Evolutionary conservation across 53 echinoderm and acorn worm species (phyloP).

Genomic region (Pentamera pediparva): DNA sequence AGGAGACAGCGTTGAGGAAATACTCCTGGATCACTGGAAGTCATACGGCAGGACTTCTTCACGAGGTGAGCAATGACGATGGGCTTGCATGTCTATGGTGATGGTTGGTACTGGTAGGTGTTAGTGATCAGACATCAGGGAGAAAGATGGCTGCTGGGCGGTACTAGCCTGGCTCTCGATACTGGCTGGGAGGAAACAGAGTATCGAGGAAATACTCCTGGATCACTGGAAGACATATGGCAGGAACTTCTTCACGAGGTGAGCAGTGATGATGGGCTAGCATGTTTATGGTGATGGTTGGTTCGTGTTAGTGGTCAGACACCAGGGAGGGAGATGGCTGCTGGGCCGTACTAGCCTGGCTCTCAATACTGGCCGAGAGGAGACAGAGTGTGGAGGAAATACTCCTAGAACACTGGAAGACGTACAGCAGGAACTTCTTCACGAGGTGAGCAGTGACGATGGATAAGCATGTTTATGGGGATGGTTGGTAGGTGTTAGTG

Average conservation of each 20-base stretch:
- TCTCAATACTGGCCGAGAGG: slow-evolving; percentile 77
- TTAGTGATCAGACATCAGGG: too few relatives aligned
- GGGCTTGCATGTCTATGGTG: too few relatives aligned
- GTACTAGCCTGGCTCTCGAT: slow-evolving; percentile 94
- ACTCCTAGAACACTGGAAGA: slow-evolving; percentile 77
- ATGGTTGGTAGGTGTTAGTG: too few relatives aligned
- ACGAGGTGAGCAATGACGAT: too few relatives aligned
- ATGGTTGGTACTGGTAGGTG: too few relatives aligned
- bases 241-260: slow-evolving; percentile 98
- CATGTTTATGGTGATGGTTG: too few relatives aligned
- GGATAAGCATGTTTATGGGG: too few relatives aligned
- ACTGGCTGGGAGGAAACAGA: slow-evolving; percentile 68
- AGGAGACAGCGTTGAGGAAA: slow-evolving; percentile 82
- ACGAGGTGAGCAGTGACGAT: slow-evolving; percentile 71
- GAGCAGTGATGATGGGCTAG: too few relatives aligned
- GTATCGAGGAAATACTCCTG: slow-evolving; percentile 74
- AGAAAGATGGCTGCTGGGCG: slow-evolving; percentile 97
- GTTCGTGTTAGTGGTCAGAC: too few relatives aligned
- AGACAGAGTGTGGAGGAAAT: slow-evolving; percentile 79
- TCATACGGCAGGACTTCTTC: slow-evolving; percentile 94
- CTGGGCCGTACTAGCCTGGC: slow-evolving; percentile 96
- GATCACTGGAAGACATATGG: slow-evolving; percentile 94
- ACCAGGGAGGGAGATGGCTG: slow-evolving; percentile 94
- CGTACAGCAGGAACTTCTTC: slow-evolving; percentile 96
- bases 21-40: slow-evolving; percentile 78